These are phyloP conservation scores for Aldabrachelys gigantea DNA, from an alignment of 2,113 vertebrate species.

Conservation along the genomic window DNA sequence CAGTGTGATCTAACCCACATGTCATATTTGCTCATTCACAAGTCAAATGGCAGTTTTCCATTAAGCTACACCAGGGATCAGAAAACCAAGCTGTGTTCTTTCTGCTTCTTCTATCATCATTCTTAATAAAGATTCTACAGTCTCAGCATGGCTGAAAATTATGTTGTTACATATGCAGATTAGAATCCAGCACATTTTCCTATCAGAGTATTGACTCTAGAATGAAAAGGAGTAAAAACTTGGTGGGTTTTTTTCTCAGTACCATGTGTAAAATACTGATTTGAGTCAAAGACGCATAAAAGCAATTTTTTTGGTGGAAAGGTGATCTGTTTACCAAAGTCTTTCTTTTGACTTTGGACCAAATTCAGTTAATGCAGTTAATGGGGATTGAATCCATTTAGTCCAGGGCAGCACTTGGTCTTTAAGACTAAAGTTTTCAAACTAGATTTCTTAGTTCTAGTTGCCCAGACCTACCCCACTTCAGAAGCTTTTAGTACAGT, in stretches of 20 bases:
- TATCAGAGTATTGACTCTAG: accelerated
- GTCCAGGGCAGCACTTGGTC: slow-evolving; percentile 30
- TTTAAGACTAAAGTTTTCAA: slow-evolving; percentile 48
- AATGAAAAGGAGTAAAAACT: not conserved
- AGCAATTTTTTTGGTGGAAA: not conserved
- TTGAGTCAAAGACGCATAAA: not conserved
- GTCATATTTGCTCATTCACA: not conserved
- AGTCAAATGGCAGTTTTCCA: not conserved
- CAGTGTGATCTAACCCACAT: not conserved
- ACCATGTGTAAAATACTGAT: accelerated
- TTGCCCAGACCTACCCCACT: slow-evolving; percentile 13
- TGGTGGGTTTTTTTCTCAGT: not conserved
- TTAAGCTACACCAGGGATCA: not conserved
- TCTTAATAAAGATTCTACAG: not conserved
- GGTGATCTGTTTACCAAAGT: not conserved
- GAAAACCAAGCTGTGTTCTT: not conserved
- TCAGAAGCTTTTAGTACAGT: not conserved
- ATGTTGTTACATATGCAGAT: not conserved
- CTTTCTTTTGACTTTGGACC: not conserved
- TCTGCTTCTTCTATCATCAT: not conserved
- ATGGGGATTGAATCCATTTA: not conserved
- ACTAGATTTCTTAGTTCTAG: not conserved
- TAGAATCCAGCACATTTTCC: accelerated
- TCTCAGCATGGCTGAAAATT: accelerated
- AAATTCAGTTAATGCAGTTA: slow-evolving; percentile 5